Evolutionary conservation across 2,797 vertebrate genomes (phyloP).

Genomic region (Rhadinocentrus ornatus): DNA sequence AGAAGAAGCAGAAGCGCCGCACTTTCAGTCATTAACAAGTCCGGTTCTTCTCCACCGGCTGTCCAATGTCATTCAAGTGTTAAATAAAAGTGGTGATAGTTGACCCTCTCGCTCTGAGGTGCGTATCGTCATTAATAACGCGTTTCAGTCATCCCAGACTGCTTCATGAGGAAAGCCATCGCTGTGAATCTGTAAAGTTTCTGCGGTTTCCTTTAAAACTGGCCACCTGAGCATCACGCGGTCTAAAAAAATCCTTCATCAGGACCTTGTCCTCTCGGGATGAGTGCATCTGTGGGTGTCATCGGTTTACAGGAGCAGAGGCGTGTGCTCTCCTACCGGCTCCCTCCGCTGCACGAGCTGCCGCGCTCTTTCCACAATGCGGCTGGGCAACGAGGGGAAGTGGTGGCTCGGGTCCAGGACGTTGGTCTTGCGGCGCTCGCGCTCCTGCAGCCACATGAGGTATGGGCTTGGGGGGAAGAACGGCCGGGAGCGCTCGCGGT

Average conservation of each 20-base stretch:
- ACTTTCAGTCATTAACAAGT: too few relatives aligned
- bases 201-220: too few relatives aligned
- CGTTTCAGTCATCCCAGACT: background rate
- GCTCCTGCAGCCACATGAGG: conserved; percentile 89
- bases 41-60: background rate
- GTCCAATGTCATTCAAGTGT: conserved; percentile 32
- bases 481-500: conserved; percentile 83
- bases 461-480: conserved; percentile 94
- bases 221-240: background rate
- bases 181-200: too few relatives aligned
- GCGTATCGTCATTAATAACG: background rate
- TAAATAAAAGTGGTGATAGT: conserved; percentile 29
- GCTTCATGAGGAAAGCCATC: background rate
- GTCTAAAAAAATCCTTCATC: background rate
- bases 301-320: conserved; percentile 85
- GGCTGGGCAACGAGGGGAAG: conserved; percentile 85
- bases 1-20: conserved; percentile 14
- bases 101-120: background rate
- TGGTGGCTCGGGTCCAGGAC: conserved; percentile 95
- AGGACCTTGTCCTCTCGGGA: background rate
- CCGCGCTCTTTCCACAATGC: conserved; percentile 77
- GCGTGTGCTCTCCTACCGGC: conserved; percentile 89
- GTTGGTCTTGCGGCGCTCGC: conserved; percentile 92
- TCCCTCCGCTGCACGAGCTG: conserved; percentile 82
- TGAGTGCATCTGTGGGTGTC: background rate